Base-by-base conservation (phyloP, 2,797 vertebrate genomes). In the Bradypus variegatus region DNA sequence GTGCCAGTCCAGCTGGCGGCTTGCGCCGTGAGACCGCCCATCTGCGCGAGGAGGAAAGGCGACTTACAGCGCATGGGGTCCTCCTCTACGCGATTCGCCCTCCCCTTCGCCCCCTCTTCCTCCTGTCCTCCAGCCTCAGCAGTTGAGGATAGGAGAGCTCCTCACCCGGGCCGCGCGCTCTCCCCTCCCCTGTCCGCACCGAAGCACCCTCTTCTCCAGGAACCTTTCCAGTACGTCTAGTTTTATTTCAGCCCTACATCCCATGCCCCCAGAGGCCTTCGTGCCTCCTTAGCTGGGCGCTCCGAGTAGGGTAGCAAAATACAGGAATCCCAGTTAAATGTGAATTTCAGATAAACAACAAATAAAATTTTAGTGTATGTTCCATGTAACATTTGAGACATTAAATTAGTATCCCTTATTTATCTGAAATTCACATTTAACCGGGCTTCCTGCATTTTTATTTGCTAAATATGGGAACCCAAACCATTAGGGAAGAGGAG, bases 1-100 rank as follows among this genome's bases (percentile, higher is more conserved):
- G 95, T 98, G 96, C 98, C 98, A 0, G 98, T 98, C 98, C 98
- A 99, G 97, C 98, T 98, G 81, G 98, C 98, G 7, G 98, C 98
- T 4, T 99, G 98, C 2, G 98, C 98, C 8, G 98, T 98, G 89
- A 99, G 91, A 93, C 98, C 98, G 91, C 99, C 98, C 98, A 99
- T 98, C 98, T 99, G 96, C n/a, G 9, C 75, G 31, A 60, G 27
- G 69, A 84, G 62, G 86, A 94, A 81, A 82, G 64, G 75, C n/a
- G 36, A 12, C 69, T 86, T 31, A 18, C 50, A 33, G 69, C 18
- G 19, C 15, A 11, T 11, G 15, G 69, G 53, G 65, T 5, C 36
- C 13, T 45, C 29, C 0, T 25, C 50, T 55, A 4, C 82, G 73
- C 86, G 23, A 5, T 78, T 36, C 8, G 31, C 62, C 88, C 21